Conservation (phyloP, 2,888 invertebrate species). For the Diaperis boleti region DNA sequence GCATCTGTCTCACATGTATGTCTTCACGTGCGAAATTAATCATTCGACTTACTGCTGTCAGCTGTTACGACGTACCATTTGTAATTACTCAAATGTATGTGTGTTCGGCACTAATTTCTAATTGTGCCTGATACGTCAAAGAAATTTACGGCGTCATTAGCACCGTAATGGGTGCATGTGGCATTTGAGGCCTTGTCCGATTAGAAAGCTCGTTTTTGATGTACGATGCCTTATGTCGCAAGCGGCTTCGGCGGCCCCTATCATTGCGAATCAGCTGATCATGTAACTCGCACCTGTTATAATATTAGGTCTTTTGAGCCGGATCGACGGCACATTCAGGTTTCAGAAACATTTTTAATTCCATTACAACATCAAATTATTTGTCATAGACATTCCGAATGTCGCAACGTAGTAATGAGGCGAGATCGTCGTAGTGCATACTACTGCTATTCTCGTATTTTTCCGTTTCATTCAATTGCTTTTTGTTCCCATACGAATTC, state of each 20-base stretch:
- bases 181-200: conserved; percentile 24
- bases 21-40: conserved; percentile 22
- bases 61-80: background rate
- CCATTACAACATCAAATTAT: conserved; percentile 11
- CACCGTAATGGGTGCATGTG: conserved; percentile 18
- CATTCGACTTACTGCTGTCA: conserved; percentile 16
- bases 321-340: too few species aligned
- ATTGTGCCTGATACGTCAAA: conserved; percentile 35
- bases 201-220: conserved; percentile 35
- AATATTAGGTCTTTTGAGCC: background rate
- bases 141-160: conserved; percentile 35
- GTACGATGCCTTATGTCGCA: conserved; percentile 13
- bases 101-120: conserved; percentile 28
- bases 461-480: conserved; percentile 32
- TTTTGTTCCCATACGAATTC: conserved; percentile 29
- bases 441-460: conserved; percentile 11
- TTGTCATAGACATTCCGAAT: conserved; percentile 9
- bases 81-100: conserved; percentile 4
- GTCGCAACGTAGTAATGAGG: conserved; percentile 6
- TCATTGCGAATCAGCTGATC: conserved; percentile 33
- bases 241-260: conserved; percentile 16
- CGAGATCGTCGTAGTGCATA: conserved; percentile 7
- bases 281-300: background rate
- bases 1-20: conserved; percentile 2
- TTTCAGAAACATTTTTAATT: conserved; percentile 19